Evolutionary conservation across 2,113 vertebrate genomes (phyloP), one percentile per base, ranked within the genome.

Genomic region (Numenius arquata): DNA sequence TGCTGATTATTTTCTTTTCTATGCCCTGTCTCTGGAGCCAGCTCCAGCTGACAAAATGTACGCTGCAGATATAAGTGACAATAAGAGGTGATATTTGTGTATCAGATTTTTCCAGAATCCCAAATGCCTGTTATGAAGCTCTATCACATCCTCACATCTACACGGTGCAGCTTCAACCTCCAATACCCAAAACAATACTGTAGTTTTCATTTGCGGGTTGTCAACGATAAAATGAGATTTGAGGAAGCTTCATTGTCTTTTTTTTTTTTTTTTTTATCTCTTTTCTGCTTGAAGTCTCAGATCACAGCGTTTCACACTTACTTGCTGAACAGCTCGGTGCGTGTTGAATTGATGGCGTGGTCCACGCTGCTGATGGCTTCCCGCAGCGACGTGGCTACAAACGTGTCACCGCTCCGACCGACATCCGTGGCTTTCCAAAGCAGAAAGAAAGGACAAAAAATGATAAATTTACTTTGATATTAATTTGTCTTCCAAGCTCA

Each of bases 351-450:
- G 93, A 98, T 98, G 79, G 98, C 97, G 3, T 96, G 93, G 95
- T 98, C 98, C 90, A 98, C 98, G 2, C 97, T 98, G 95, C 93
- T 97, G 93, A 98, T 98, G 83, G 98, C 98, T 88, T 98, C 97
- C 34, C 76, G 96, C 36, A 98, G 71, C 0, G 98, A 98, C 1
- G 95, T 97, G 88, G 98, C 98, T 70, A 98, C 98, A 41, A 98
- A 98, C 0, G 95, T 97, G 88, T 98, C 98, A 0, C 98, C 98
- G 0, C 95, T 97, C n/a, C 97, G 90, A 2, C 95, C 93, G 1
- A 97, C 41, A 0, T 98, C 92, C 5, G 96, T 96, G 73, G 97
- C 97, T 98, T 92, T 40, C 52, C 93, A 52, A n/a, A 55, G 59
- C 30, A 78, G 59, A n/a, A 45, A 70, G 27, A 73, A 83, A 93